These are phyloP conservation scores for Corythaixoides concolor DNA, from an alignment of 2,113 vertebrate species.

Conservation along the genomic window DNA sequence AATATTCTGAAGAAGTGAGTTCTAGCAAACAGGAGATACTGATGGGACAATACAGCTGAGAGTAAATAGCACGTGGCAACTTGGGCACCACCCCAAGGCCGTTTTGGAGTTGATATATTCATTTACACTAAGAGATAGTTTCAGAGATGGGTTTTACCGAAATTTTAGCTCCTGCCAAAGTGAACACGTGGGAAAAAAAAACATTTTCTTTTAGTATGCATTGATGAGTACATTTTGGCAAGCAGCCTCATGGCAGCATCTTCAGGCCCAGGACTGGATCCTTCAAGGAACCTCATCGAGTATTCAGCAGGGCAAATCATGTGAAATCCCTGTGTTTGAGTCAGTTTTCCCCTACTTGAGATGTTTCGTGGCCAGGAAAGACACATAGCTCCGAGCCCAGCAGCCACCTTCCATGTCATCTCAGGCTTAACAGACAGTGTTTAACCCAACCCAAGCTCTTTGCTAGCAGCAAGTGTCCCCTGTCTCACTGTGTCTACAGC, in stretches of 20 bases:
- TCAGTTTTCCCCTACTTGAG: background rate
- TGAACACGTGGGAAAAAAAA: background rate
- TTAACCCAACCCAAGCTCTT: background rate
- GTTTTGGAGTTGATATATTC: background rate
- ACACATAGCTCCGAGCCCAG: accelerated
- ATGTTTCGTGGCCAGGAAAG: background rate
- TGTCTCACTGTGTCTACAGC: accelerated
- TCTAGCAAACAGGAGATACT: background rate
- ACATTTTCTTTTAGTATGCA: background rate
- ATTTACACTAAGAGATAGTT: background rate
- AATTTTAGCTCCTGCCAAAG: background rate
- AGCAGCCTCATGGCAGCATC: background rate
- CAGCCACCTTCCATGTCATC: background rate
- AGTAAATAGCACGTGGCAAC: background rate
- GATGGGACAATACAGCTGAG: accelerated
- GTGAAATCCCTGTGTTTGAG: background rate
- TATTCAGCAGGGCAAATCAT: background rate
- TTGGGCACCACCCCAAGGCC: background rate
- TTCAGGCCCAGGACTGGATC: background rate
- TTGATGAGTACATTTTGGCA: background rate
- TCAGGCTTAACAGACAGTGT: background rate
- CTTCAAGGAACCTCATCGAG: background rate
- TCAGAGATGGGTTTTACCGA: background rate
- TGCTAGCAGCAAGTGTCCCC: accelerated
- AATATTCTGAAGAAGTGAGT: background rate